A percentile compares a stretch with the other conserved stretches of the same genome.
These are phyloP conservation scores for Eristalis arbustorum DNA, from an alignment of 2,888 invertebrate genomes.

Conservation along the genomic window DNA sequence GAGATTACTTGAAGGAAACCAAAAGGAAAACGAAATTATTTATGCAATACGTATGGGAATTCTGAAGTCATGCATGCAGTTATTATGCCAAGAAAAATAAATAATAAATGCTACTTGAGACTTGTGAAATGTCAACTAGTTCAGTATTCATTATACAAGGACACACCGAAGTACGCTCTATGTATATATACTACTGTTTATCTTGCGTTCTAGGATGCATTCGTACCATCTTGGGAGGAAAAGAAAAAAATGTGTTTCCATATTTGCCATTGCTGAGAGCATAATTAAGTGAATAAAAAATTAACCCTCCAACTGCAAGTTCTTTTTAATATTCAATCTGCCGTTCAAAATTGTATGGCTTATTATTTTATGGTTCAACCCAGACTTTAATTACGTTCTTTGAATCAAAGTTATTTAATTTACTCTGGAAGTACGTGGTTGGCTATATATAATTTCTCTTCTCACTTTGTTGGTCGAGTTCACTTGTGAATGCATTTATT, in stretches of 20 bases:
- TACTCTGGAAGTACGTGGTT: not conserved
- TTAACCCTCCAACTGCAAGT: not conserved
- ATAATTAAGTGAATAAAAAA: constrained; percentile 48
- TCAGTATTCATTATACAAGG: constrained; percentile 39
- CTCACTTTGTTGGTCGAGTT: not conserved
- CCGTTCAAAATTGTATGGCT: not conserved
- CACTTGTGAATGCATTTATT: not conserved
- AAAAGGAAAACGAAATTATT: constrained; percentile 40
- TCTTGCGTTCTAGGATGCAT: constrained; percentile 27
- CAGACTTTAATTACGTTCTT: not conserved
- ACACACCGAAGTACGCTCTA: not conserved
- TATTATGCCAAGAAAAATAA: constrained; percentile 59
- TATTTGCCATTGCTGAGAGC: constrained; percentile 23
- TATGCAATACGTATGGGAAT: constrained; percentile 43
- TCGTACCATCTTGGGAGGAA: constrained; percentile 27
- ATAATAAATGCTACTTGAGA: constrained; percentile 61
- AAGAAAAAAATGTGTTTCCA: constrained; percentile 2
- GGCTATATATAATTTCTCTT: not conserved
- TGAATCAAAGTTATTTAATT: not conserved
- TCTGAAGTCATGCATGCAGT: constrained; percentile 43
- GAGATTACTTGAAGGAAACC: constrained; percentile 46
- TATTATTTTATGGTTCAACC: not conserved
- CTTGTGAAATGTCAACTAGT: constrained; percentile 61
- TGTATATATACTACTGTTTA: not conserved
- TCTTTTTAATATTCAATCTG: constrained; percentile 6